Evolutionary conservation across 1,140 invertebrate genomes (phyloP), one percentile per base, ranked within the genome.

Genomic region (Aporrectodea caliginosa): DNA sequence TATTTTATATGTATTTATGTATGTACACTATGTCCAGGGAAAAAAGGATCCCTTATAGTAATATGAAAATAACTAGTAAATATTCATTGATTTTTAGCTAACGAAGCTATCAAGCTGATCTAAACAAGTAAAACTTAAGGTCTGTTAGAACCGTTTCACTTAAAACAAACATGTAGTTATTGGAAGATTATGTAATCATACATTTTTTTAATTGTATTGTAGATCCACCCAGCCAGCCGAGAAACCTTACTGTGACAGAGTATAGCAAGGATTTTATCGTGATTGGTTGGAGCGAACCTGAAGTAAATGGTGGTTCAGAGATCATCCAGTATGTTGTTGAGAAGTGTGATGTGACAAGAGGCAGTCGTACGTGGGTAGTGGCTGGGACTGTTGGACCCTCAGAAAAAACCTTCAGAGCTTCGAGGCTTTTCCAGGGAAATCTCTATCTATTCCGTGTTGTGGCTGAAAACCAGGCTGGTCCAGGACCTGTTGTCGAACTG

Each of bases 391-490:
- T 93, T 94, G 83, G 95, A 95, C 0, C 92, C 94, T 73, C 70
- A 0, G 85, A 84, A 1, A 81, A 76, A 6, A 83, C 83, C 1
- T 85, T 81, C 82, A 82, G 83, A 73, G 93, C 98, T 33, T 93
- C 94, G 1, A 94, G 95, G 84, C 95, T 89, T 93, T 93, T 88
- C 86, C 98, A 83, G 88, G 92, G 22, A 91, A 94, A 83, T 93
- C 94, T 33, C 92, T 99, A 99, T 85, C 96, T 98, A 89, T 99
- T 99, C 91, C 91, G 97, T 75, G 94, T 99, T 0, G 87, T 89
- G 35, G 98, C 98, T 35, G 85, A 86, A 76, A 99, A 99, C 88
- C 95, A 96, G 1, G 96, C 97, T 75, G 98, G 88, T 70, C 75
- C 81, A 1, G 84, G 88, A 73, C 84, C 86, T 83, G 92, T 97